Evolutionary conservation across 2,888 invertebrate species (phyloP).

Genomic region (Himalopsyche anomala): DNA sequence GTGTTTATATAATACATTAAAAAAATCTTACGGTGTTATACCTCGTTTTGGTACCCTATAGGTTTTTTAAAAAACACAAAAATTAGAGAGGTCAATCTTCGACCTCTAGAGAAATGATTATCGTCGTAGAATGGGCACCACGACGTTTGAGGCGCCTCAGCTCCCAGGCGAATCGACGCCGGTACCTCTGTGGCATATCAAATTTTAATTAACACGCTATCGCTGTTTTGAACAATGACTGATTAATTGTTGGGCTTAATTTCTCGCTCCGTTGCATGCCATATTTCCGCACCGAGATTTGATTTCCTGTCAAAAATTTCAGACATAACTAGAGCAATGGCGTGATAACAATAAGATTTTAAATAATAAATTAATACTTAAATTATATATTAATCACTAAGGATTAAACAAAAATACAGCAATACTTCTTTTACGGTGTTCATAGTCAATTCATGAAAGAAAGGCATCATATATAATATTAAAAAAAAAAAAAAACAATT

Average conservation of each 20-base stretch:
- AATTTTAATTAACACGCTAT: conserved; percentile 34
- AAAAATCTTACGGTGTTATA: no score
- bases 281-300: conserved; percentile 21
- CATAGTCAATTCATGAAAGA: no score
- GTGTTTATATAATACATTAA: no score
- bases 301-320: conserved; percentile 34
- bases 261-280: conserved; percentile 25
- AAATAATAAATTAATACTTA: background rate
- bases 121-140: background rate
- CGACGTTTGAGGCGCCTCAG: background rate
- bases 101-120: conserved; percentile 14
- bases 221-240: conserved; percentile 34
- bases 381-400: no score
- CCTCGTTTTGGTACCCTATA: no score
- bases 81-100: background rate
- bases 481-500: no score
- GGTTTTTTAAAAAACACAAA: background rate
- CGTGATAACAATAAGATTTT: conserved; percentile 1
- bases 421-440: no score
- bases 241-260: conserved; percentile 34
- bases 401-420: no score
- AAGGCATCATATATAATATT: no score
- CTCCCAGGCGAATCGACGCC: conserved; percentile 12
- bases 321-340: conserved; percentile 6
- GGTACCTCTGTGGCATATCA: conserved; percentile 23